Base-by-base conservation (phyloP, 37 sponge, comb jelly and placozoan genomes). In the Ephydatia muelleri region DNA sequence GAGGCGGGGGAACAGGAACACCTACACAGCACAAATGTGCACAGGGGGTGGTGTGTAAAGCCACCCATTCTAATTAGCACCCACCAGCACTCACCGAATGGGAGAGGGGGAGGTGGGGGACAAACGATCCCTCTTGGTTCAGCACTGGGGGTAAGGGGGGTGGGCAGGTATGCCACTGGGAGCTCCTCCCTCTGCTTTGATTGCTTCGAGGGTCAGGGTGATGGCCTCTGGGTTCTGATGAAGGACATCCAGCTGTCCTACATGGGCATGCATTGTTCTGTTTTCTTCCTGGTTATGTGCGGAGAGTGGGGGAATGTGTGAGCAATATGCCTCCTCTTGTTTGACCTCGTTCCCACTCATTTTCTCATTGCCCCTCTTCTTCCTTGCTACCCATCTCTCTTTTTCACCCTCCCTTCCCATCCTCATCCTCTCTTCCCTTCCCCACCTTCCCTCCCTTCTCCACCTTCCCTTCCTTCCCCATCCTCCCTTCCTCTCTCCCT, bases 1-100 rank as follows among this genome's bases (percentile, higher is more conserved):
- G 84, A 1, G 93, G 93, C 11, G 93, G 93, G 5, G 91, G 88
- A 4, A 82, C 70, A n/a, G 88, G 77, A 27, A 47, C 84, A 27
- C 40, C 80, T 78, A 38, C 5, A 67, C 1, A 4, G 31, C 9
- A 49, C 5, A 78, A 16, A 26, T 27, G 9, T 29, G 29, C 28
- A 79, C 31, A 25, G 23, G 29, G 72, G 65, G 37, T 32, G 36
- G 35, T 34, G 35, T 5, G 66, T 65, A 65, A 26, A 28, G 11
- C 12, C 27, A 26, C 27, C 27, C 23, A 22, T 35, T 37, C 31
- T 30, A 73, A 32, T 33, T 22, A 29, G 74, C 23, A 30, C 19
- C 66, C 21, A 65, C 66, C 21, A 14, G 14, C 27, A 69, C 74
- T 57, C 38, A 87, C 83, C 77, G 76, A 72, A 36, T 26, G 90